These are phyloP conservation scores for Capreolus pygargus DNA, from an alignment of 2,113 vertebrate species.

Conservation along the genomic window DNA sequence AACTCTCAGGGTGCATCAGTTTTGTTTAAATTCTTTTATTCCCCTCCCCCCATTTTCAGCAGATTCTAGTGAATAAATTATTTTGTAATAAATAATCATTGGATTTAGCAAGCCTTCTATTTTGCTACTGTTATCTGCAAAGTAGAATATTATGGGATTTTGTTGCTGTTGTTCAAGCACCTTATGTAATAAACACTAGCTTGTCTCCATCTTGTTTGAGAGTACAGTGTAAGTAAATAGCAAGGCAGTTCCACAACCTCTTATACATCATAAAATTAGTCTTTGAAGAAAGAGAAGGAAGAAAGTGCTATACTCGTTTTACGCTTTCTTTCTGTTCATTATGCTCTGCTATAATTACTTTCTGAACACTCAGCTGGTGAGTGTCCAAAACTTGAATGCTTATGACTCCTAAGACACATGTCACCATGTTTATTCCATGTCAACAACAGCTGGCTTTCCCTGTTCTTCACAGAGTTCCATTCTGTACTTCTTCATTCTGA, in stretches of 20 bases:
- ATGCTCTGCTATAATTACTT: background rate
- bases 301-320: background rate
- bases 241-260: background rate
- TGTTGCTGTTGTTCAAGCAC: background rate
- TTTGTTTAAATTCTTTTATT: background rate
- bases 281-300: background rate
- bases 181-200: background rate
- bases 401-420: background rate
- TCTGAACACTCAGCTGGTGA: background rate
- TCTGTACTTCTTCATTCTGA: background rate
- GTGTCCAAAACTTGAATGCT: background rate
- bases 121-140: background rate
- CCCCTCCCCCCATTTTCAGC: background rate
- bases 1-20: background rate
- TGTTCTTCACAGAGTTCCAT: background rate
- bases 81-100: background rate
- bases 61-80: background rate
- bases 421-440: background rate
- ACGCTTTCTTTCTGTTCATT: background rate
- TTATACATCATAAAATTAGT: background rate
- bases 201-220: background rate
- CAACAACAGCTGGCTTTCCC: too few species aligned
- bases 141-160: background rate
- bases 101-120: background rate
- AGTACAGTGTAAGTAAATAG: background rate